Base-by-base conservation (phyloP, 2,113 vertebrate genomes). In the Hepsetus odoe region DNA sequence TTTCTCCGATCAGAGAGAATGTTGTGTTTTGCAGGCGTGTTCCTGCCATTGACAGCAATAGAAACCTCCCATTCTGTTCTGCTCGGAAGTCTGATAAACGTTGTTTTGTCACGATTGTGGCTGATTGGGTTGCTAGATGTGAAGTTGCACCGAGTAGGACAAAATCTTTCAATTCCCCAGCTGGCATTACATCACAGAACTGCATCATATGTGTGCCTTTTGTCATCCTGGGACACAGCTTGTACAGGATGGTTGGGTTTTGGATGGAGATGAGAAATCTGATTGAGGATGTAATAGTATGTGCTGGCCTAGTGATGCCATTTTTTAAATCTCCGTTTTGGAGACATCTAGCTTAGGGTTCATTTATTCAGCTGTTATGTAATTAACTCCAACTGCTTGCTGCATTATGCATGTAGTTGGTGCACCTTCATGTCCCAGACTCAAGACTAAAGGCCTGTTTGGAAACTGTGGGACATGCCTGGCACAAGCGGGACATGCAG, bases 181-280 rank as follows among this genome's bases (percentile, higher is more conserved):
- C 83, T 72, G 75, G 22, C 78, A 79, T 90, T 90, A 90, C 89
- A 87, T 90, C 88, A 91, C 86, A 80, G 44, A 70, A 80, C 79
- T 74, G 87, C 87, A 85, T 89, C 88, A 73, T 83, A 82, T 73
- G 84, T 86, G 82, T 85, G 64, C 46, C 32, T 82, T 28, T 69
- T 67, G 62, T 62, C 72, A 30, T 80, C 20, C 14, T 38, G 61
- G 40, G 18, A n/a, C 33, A 1, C 8, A 20, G 33, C 18, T 38
- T 2, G 26, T 33, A 16, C 28, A 44, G 14, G 3, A 49, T 22
- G 8, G n/a, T 18, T 77, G 12, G 14, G 18, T 46, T 24, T 77
- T 24, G 59, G 20, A 2, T 59, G 38, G 20, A 18, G 59, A 1
- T 33, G 32, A 20, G 2, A 26, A 33, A 46, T 42, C 38, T 14